A percentile compares a stretch with the other conserved stretches of the same genome.
These are phyloP conservation scores for Habroteleia sp. DNA, from an alignment of 2,888 invertebrate species.

Conservation along the genomic window DNA sequence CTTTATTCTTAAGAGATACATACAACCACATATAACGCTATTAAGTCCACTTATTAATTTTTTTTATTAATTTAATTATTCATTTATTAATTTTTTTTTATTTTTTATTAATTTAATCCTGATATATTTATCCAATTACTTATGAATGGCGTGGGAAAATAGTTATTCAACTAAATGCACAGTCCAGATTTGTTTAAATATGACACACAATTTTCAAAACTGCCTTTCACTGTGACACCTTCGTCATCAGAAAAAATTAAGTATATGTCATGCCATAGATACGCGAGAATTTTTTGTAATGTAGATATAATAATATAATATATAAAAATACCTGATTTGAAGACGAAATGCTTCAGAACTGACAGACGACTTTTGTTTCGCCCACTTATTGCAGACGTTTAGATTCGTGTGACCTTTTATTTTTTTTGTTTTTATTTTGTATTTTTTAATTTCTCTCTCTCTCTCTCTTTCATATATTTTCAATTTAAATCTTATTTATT, in stretches of 20 bases:
- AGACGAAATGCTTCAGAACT: conserved; percentile 70
- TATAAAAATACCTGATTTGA: conserved; percentile 68
- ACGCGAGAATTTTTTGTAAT: conserved; percentile 64
- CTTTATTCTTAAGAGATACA: too few relatives aligned
- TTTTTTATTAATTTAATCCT: too few relatives aligned
- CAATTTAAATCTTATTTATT: conserved; percentile 22
- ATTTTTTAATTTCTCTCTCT: conserved; percentile 22
- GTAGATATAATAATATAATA: too few relatives aligned
- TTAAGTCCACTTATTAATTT: too few relatives aligned
- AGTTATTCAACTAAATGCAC: too few relatives aligned
- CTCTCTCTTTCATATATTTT: neutral
- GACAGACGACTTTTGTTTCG: conserved; percentile 71
- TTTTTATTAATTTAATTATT: too few relatives aligned
- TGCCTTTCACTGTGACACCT: conserved; percentile 51
- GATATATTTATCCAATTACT: too few relatives aligned
- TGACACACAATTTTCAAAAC: conserved; percentile 34
- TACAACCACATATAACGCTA: too few relatives aligned
- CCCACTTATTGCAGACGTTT: conserved; percentile 51
- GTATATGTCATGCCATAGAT: conserved; percentile 33
- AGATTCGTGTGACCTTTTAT: conserved; percentile 46
- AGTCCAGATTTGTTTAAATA: conserved; percentile 25
- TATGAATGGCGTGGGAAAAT: too few relatives aligned
- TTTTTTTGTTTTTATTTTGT: conserved; percentile 24
- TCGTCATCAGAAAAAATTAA: conserved; percentile 44
- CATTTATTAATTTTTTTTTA: too few relatives aligned